Conservation (phyloP, 2,888 invertebrate species). For the Tinea trinotella region DNA sequence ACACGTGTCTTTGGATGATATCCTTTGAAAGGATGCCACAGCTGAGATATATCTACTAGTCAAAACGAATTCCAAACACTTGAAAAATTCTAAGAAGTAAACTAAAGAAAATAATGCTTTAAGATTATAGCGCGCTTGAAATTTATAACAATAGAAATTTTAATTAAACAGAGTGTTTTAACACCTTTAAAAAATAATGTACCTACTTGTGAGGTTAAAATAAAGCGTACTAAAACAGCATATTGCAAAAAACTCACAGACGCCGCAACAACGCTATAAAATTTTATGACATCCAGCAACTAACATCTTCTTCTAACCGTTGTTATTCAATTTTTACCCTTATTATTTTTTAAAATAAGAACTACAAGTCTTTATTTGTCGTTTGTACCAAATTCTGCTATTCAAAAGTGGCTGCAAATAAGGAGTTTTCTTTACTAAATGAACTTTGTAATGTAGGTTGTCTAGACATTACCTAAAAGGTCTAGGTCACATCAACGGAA, state of each 20-base stretch:
- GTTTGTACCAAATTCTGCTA: not conserved
- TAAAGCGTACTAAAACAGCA: not conserved
- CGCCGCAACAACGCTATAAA: conserved; percentile 7
- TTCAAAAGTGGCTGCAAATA: conserved; percentile 12
- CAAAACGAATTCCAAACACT: too few species aligned
- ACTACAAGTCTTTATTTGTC: not conserved
- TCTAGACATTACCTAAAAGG: conserved; percentile 7
- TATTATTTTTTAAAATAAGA: not conserved
- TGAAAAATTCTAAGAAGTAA: too few species aligned
- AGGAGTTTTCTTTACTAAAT: conserved; percentile 10
- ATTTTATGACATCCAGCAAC: not conserved
- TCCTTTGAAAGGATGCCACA: too few species aligned
- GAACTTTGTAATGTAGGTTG: conserved; percentile 15
- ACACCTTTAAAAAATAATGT: not conserved
- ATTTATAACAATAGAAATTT: not conserved
- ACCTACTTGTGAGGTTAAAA: not conserved
- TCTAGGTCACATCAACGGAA: not conserved
- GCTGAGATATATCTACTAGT: too few species aligned
- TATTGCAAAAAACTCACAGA: not conserved
- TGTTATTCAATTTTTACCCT: not conserved
- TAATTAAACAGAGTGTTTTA: not conserved
- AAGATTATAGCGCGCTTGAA: too few species aligned
- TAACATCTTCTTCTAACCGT: too few species aligned
- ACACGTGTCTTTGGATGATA: too few species aligned
- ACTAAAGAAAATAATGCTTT: too few species aligned